Base-by-base conservation (phyloP, 2,797 vertebrate genomes). In the Neosalanx taihuensis region DNA sequence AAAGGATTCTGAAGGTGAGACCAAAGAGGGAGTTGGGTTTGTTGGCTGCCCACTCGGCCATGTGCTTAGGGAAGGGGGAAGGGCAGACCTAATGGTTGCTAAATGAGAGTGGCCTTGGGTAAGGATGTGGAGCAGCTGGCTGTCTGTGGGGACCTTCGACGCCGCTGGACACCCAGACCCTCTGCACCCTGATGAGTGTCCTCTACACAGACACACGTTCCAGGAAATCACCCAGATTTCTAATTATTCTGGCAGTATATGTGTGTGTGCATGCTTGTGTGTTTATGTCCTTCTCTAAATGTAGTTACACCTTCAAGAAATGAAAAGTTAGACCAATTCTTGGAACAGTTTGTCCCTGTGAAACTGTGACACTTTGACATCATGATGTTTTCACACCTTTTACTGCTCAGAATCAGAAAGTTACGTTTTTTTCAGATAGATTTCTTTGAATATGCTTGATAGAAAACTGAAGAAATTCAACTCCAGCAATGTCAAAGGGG, bases 61-160 rank as follows among this genome's bases (percentile, higher is more conserved):
- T 85, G 85, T 83, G 77, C 82, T 76, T 67, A 51, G 41, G 41
- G 2, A 13, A 46, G 41, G 41, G 41, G 41, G 41, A 68, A 59
- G 68, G 70, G 76, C 17, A 57, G 75, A 64, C 76, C 76, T n/a
- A 30, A 60, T 71, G 73, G 79, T 71, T 75, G 69, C 76, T 85
- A 83, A 86, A 87, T 90, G 79, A 86, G 74, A 30, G 17, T 81
- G 72, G 83, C 87, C 89, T 71, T 1, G 72, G 84, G 88, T 80
- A 74, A 73, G 4, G 71, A 74, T 81, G 73, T 81, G 85, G 81
- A 90, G 88, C 88, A 91, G 89, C 89, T 90, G 89, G 78, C 81
- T 70, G 73, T 78, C 85, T 78, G 75, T 72, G 76, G 63, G 73
- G 82, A 85, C 77, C 83, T 79, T 79, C 79, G 80, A 66, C 66